Evolutionary conservation across 2,113 vertebrate species (phyloP), one percentile per base, ranked within the genome.

Genomic region (Petroica traversi): DNA sequence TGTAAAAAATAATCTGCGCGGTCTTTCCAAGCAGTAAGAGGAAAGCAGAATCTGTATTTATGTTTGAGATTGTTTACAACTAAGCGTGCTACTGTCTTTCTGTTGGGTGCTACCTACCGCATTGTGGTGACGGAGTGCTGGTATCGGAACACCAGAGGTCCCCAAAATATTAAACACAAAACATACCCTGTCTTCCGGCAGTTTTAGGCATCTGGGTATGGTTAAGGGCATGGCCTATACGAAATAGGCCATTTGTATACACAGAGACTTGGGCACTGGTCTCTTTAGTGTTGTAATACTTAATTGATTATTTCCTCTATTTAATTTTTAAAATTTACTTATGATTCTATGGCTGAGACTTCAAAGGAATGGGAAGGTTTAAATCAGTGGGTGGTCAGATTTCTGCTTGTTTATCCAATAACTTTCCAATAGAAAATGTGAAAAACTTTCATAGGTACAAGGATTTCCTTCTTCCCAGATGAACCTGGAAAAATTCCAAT

Each of bases 301-400:
- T 64, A 49, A 72, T 22, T 83, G 38, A 36, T 19, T 64, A 59
- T 25, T 78, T 51, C 26, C 4, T 83, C 14, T 36, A 19, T n/a
- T 75, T 85, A 1, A 1, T 64, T 79, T 67, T 10, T 24, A n/a
- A 25, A 63, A 48, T 73, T 68, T 49, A 31, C 22, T 17, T 69
- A 17, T 0, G 0, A 25, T 74, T 71, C 73, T 61, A 8, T 31
- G 2, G 3, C 24, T 40, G 61, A 91, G 40, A 58, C 19, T 63
- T 85, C 46, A 78, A 59, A 93, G 61, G 28, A 63, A 24, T 28
- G 15, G 8, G 6, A 5, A 7, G 48, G 14, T 23, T 76, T 72
- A 55, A 80, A n/a, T 19, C 51, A 43, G 20, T 38, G 9, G 12
- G 28, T 73, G 33, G 54, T 40, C 29, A 29, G 36, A n/a, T 81